Conservation (phyloP, 2,113 vertebrate species). For the Falco punctatus region DNA sequence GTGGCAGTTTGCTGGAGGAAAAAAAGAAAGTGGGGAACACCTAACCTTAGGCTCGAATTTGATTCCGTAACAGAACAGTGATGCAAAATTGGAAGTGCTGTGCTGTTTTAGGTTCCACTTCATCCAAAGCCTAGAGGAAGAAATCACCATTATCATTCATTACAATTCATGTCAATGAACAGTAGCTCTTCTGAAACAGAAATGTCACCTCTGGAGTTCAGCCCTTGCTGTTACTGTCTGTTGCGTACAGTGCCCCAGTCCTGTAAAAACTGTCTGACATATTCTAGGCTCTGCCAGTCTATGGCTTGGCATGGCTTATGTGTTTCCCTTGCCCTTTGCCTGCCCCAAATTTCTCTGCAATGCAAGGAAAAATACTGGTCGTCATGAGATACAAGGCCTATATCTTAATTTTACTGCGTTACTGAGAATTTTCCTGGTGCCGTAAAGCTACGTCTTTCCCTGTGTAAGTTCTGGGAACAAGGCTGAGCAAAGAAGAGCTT, state of each 20-base stretch:
- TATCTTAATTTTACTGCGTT: accelerated
- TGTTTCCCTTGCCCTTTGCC: not conserved
- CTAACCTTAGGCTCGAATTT: not conserved
- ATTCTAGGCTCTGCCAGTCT: not conserved
- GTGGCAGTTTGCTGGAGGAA: not conserved
- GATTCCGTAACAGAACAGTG: not conserved
- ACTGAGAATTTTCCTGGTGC: not conserved
- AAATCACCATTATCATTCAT: not conserved
- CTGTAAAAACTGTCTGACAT: not conserved
- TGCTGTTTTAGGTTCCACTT: not conserved
- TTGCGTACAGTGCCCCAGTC: not conserved
- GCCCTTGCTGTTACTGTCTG: not conserved
- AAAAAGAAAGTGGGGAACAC: not conserved
- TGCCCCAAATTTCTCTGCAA: not conserved
- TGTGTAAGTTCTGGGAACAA: not conserved
- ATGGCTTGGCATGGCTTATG: not conserved
- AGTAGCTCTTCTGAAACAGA: not conserved
- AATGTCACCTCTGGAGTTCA: not conserved
- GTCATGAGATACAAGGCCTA: accelerated
- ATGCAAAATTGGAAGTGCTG: not conserved
- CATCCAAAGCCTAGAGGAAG: not conserved
- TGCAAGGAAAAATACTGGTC: not conserved
- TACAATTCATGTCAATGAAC: not conserved
- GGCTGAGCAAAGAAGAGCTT: not conserved
- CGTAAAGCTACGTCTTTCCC: not conserved